These are phyloP conservation scores for Rhyacophila evoluta DNA, from an alignment of 2,888 invertebrate species.

Conservation along the genomic window DNA sequence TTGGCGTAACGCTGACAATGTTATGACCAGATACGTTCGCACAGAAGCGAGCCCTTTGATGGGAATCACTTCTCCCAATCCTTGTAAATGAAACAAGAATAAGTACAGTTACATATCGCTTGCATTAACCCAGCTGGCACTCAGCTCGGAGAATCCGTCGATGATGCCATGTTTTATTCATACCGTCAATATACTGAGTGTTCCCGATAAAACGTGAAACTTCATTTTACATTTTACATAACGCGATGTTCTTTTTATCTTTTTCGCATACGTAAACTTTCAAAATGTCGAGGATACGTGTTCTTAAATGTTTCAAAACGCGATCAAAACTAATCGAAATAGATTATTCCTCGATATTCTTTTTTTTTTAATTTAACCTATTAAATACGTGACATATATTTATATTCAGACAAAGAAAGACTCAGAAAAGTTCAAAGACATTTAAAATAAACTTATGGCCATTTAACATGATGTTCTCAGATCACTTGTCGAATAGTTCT, in stretches of 20 bases:
- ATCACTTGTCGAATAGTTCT: too few relatives aligned
- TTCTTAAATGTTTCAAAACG: background rate
- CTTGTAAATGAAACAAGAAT: slow-evolving; percentile 14
- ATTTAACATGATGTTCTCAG: too few relatives aligned
- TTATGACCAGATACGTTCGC: too few relatives aligned
- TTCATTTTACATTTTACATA: slow-evolving; percentile 30
- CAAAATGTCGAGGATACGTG: background rate
- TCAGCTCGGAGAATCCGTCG: background rate
- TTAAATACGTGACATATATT: too few relatives aligned
- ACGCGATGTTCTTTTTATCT: background rate
- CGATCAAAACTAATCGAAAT: too few relatives aligned
- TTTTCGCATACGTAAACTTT: background rate
- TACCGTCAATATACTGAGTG: slow-evolving; percentile 47
- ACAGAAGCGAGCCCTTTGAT: too few relatives aligned
- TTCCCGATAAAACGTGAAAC: slow-evolving; percentile 29
- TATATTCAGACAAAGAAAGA: too few relatives aligned
- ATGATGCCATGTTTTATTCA: slow-evolving; percentile 44
- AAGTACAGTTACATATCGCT: background rate
- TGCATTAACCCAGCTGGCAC: slow-evolving; percentile 23
- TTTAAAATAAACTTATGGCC: too few relatives aligned
- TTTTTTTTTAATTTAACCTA: too few relatives aligned
- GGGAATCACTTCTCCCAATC: background rate
- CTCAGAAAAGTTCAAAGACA: too few relatives aligned
- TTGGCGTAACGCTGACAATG: too few relatives aligned
- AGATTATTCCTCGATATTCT: too few relatives aligned